Evolutionary conservation across 2,113 vertebrate species (phyloP).

Genomic region (Cryptoleucopteryx plumbea): DNA sequence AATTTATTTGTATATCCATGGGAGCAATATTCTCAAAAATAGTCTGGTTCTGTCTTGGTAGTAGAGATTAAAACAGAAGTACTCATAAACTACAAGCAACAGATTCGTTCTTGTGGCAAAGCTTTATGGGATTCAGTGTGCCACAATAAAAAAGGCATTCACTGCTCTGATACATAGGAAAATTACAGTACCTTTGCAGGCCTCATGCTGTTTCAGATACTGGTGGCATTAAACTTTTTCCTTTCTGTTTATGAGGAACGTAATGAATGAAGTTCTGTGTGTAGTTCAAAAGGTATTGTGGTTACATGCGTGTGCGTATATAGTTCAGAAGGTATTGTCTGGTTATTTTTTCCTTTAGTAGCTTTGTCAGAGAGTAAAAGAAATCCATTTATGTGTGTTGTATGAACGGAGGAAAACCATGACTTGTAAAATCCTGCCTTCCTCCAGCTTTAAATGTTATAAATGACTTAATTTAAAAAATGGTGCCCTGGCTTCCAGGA

Average conservation of each 20-base stretch:
- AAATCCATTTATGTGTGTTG: background rate
- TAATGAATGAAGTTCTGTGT: constrained; percentile 46
- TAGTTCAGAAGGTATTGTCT: constrained; percentile 39
- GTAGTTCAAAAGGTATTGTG: constrained; percentile 13
- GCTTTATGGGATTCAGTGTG: background rate
- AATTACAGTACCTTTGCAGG: background rate
- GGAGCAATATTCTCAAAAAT: background rate
- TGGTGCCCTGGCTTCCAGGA: constrained; percentile 70
- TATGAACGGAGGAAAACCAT: constrained; percentile 18
- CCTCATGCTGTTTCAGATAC: background rate
- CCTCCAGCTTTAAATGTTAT: constrained; percentile 55
- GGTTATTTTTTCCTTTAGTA: constrained; percentile 33
- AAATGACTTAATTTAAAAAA: constrained; percentile 61
- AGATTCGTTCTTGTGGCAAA: background rate
- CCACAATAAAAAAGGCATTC: background rate
- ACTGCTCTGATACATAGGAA: background rate
- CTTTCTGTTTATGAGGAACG: background rate
- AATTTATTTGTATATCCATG: background rate
- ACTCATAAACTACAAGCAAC: background rate
- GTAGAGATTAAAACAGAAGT: background rate
- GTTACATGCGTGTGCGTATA: background rate
- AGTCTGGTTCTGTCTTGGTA: background rate
- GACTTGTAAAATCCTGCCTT: constrained; percentile 49
- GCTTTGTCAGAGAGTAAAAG: constrained; percentile 18
- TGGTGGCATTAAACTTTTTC: background rate